Conservation (phyloP, 2,888 invertebrate genomes). For the Saturnia pavonia region DNA sequence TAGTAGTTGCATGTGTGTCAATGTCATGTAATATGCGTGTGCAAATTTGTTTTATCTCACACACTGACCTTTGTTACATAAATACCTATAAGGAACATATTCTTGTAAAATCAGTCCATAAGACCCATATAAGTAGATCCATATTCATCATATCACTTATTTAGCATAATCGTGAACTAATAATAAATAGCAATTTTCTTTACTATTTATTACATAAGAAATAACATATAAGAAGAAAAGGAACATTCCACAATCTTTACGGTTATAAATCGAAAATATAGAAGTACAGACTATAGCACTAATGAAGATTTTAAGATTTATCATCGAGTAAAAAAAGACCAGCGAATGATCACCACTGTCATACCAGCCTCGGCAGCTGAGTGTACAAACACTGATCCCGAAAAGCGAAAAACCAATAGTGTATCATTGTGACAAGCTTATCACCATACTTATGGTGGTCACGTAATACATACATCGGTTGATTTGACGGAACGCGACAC, state of each 20-base stretch:
- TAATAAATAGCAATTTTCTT: neutral
- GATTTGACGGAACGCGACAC: too few relatives aligned
- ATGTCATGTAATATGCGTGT: neutral
- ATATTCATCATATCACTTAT: neutral
- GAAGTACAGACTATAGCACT: neutral
- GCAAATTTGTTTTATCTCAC: conserved; percentile 8
- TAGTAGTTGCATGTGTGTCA: neutral
- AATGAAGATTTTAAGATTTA: neutral
- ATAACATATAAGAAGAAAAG: neutral
- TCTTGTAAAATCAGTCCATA: neutral
- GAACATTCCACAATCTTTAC: neutral
- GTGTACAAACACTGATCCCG: too few relatives aligned
- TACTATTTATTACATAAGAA: neutral
- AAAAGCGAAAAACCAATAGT: too few relatives aligned
- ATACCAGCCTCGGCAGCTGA: too few relatives aligned
- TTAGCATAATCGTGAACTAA: neutral
- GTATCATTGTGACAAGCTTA: too few relatives aligned
- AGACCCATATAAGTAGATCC: neutral
- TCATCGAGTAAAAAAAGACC: neutral
- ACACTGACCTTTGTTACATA: neutral
- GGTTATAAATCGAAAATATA: neutral
- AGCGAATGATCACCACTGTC: too few relatives aligned
- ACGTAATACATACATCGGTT: too few relatives aligned
- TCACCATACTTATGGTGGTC: too few relatives aligned
- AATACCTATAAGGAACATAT: neutral